Evolutionary conservation across 2,113 vertebrate genomes (phyloP).

Genomic region (Trematomus loennbergii): DNA sequence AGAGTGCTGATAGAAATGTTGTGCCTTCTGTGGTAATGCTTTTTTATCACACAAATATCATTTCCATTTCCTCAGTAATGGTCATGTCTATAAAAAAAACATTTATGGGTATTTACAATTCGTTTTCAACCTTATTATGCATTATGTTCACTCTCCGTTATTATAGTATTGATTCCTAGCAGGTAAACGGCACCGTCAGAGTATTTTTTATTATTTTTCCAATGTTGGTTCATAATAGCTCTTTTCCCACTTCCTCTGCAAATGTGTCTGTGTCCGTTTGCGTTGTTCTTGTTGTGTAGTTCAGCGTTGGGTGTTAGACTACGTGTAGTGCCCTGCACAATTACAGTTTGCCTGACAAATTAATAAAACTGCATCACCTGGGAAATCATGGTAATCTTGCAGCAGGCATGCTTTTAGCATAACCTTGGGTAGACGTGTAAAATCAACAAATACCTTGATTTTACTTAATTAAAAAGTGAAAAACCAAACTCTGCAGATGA

Average conservation of each 20-base stretch:
- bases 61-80: slow-evolving; percentile 81
- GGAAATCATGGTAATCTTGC: slow-evolving; percentile 3
- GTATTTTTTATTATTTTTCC: slow-evolving; percentile 79
- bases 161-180: slow-evolving; percentile 80
- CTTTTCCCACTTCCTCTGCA: slow-evolving; percentile 70
- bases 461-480: neutral
- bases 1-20: slow-evolving; percentile 65
- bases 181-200: slow-evolving; percentile 74
- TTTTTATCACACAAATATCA: slow-evolving; percentile 79
- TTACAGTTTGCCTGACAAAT: neutral
- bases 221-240: slow-evolving; percentile 70
- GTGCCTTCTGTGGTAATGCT: slow-evolving; percentile 66
- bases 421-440: neutral
- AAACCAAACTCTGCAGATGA: neutral
- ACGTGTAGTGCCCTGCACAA: neutral
- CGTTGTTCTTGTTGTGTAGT: slow-evolving; percentile 17
- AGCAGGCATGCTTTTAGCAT: neutral
- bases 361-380: neutral
- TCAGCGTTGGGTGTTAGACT: neutral
- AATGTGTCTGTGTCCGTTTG: slow-evolving; percentile 47
- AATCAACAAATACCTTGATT: slow-evolving; percentile 6
- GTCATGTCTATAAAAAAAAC: slow-evolving; percentile 71
- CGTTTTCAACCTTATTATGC: slow-evolving; percentile 73
- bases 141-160: slow-evolving; percentile 76
- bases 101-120: slow-evolving; percentile 77